Base-by-base conservation (phyloP, 2,888 invertebrate genomes). In the Erebia ligea region DNA sequence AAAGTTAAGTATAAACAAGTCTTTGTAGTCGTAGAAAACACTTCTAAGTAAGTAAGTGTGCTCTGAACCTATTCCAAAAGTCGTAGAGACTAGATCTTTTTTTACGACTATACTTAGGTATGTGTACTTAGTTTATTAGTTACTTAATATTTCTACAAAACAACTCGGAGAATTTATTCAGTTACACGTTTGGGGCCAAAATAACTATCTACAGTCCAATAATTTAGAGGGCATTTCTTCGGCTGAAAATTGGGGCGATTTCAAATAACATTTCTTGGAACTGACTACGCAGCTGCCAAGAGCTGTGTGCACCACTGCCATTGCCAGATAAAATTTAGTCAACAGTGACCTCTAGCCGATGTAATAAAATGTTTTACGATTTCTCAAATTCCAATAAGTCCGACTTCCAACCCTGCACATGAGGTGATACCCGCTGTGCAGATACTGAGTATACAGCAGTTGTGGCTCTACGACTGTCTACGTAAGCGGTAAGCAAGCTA, bases 231-330 rank as follows among this genome's bases (percentile, higher is more conserved):
- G 83, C 86, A 82, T 84, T 85, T 85, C 85, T 86, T 85, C 84
- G 80, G 79, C 79, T 77, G 81, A 83, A 83, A 90, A 86, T 81
- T 90, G 86, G 91, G 89, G 77, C 92, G 87, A 80, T 87, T 91
- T 90, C 91, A 91, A 92, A 92, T 91, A 90, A 90, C 90, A 86
- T 89, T 92, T 92, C 92, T 83, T 78, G 83, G 92, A 92, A 91
- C 78, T 75, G 80, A 74, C 74, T 78, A 82, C 73, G 78, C 76
- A 78, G 82, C 74, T 91, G 91, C 91, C 92, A 92, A 92, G 81
- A 84, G 82, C 73, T 81, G 83, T 76, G 77, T 83, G 85, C 80
- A 83, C 82, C 88, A 91, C 83, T 91, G 91, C 87, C 91, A 91
- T 88, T 92, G 92, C 90, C 91, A 91, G 82, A 82, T 83, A 83